These are phyloP conservation scores for Neostethus bicornis DNA, from an alignment of 2,797 vertebrate species.

Conservation along the genomic window DNA sequence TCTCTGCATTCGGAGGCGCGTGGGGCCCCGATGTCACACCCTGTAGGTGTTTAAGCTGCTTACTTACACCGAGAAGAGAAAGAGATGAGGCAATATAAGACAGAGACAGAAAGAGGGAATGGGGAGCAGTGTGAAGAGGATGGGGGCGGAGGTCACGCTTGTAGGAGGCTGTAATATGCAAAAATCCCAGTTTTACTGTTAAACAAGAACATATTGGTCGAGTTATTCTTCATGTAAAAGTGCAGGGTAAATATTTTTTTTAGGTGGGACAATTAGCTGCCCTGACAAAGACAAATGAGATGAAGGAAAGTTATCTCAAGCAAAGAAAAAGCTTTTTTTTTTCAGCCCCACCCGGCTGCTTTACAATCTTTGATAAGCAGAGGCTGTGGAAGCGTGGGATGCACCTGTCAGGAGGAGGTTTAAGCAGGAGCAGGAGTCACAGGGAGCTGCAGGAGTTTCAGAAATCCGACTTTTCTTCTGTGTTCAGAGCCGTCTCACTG, in stretches of 20 bases:
- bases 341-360: slow-evolving; percentile 43
- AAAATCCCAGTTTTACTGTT: slow-evolving; percentile 64
- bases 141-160: slow-evolving; percentile 71
- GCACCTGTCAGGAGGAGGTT: slow-evolving; percentile 44
- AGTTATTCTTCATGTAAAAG: slow-evolving; percentile 29
- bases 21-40: slow-evolving; percentile 78
- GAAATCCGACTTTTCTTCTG: slow-evolving; percentile 40
- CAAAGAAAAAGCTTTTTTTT: slow-evolving; percentile 29
- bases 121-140: slow-evolving; percentile 61
- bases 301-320: slow-evolving; percentile 30
- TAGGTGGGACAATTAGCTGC: slow-evolving; percentile 28
- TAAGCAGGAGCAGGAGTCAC: not conserved
- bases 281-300: slow-evolving; percentile 15
- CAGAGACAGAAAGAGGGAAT: slow-evolving; percentile 54
- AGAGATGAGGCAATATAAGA: slow-evolving; percentile 71
- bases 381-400: slow-evolving; percentile 66
- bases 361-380: slow-evolving; percentile 44
- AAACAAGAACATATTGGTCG: slow-evolving; percentile 42
- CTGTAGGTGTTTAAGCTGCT: slow-evolving; percentile 85
- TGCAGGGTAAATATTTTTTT: slow-evolving; percentile 20
- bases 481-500: slow-evolving; percentile 29
- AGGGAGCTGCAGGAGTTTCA: slow-evolving; percentile 16
- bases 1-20: slow-evolving; percentile 73
- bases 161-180: slow-evolving; percentile 70
- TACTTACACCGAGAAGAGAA: slow-evolving; percentile 75